Evolutionary conservation across 2,797 vertebrate genomes (phyloP), one percentile per base, ranked within the genome.

Genomic region (Lophotriccus pileatus): DNA sequence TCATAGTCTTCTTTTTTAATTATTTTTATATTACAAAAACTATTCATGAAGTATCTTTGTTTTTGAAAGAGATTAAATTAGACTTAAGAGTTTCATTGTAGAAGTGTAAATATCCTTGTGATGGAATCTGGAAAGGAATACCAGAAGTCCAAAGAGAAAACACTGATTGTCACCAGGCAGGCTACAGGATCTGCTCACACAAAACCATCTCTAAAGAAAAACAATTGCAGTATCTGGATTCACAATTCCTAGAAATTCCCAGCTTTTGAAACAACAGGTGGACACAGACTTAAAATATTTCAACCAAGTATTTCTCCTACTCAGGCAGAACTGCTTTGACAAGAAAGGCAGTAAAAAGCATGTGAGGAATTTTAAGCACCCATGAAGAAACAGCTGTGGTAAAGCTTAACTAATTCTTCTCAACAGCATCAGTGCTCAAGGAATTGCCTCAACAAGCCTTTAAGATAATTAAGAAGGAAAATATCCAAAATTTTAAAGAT

Each of bases 311-410:
- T 78, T 93, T 89, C 30, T 92, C 43, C 84, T 62, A 72, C 18
- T 39, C 75, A 73, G 60, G 76, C 87, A 89, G 79, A 95, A 86
- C 73, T 3, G 16, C 63, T 92, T 77, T 79, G 49, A 87, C 58
- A 94, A 74, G 91, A 86, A 58, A 75, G 55, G 75, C 68, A 58
- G 24, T 22, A 85, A 85, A 89, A 96, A 84, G 27, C 52, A 90
- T 17, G 47, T 21, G 37, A 87, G 56, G 75, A 91, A 91, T 94
- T 94, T 90, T 92, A 86, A 91, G 67, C 43, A 59, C 56, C 63
- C 84, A 34, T 55, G 60, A 85, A 89, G 64, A 80, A 93, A 93
- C 78, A 95, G 87, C 93, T 97, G 91, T 84, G 41, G 60, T 83
- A 83, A 92, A 92, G 67, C 81, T 89, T 43, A 80, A 89, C 56